Conservation (phyloP, 1,140 invertebrate species). For the Trichomalopsis sarcophagae region DNA sequence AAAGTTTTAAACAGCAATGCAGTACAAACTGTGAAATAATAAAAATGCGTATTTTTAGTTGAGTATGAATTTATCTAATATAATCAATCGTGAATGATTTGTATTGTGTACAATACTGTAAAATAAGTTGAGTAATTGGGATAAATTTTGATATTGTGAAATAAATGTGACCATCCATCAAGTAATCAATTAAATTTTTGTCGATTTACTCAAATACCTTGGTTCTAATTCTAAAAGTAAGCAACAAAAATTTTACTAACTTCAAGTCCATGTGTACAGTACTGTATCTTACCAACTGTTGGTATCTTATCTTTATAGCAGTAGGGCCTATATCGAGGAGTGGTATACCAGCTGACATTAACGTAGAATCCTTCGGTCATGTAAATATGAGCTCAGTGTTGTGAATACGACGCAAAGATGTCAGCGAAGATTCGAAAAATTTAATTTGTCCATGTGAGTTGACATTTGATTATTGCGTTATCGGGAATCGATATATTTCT, state of each 20-base stretch:
- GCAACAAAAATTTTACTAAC: too few species aligned
- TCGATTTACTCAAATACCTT: not conserved
- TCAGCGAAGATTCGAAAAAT: not conserved
- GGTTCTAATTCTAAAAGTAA: too few species aligned
- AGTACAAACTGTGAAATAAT: not conserved
- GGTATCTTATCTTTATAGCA: not conserved
- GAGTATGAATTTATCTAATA: constrained; percentile 18
- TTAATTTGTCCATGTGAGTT: too few species aligned
- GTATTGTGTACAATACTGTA: not conserved
- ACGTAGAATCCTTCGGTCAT: not conserved
- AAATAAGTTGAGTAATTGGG: constrained; percentile 11
- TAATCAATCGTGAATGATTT: constrained; percentile 11
- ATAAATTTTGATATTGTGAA: constrained; percentile 28
- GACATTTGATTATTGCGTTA: too few species aligned
- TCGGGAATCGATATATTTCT: too few species aligned
- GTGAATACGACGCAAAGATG: not conserved
- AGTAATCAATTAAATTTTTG: not conserved
- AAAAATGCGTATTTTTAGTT: constrained; percentile 16
- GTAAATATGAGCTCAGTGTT: too few species aligned
- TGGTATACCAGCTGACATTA: not conserved
- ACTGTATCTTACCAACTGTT: not conserved
- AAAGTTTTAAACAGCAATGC: not conserved
- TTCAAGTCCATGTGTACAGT: too few species aligned
- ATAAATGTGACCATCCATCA: constrained; percentile 1
- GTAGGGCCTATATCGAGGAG: not conserved